Percentiles rank a stretch among this genome's conserved stretches.
Evolutionary conservation across 1,140 invertebrate genomes (phyloP).

Genomic region (Hypsibius dujardini): DNA sequence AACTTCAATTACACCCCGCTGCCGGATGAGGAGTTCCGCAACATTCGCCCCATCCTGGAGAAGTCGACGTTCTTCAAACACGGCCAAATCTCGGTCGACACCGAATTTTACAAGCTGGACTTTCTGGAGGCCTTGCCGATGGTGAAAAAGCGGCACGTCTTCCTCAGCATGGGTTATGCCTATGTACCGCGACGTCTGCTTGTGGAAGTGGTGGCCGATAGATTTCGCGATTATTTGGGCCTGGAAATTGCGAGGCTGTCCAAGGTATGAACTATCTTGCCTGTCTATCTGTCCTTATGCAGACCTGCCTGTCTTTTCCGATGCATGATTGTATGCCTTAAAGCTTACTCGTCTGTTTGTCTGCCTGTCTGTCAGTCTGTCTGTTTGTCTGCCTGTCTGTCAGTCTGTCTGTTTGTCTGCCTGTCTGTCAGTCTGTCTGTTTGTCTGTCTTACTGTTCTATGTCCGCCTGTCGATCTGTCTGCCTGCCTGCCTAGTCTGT

Average conservation of each 20-base stretch:
- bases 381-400: no score
- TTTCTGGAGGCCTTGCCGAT: not conserved
- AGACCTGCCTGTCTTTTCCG: no score
- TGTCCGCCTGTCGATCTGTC: no score
- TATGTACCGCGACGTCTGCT: not conserved
- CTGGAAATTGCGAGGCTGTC: not conserved
- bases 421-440: no score
- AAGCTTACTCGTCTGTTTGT: no score
- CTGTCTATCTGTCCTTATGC: no score
- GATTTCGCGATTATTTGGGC: not conserved
- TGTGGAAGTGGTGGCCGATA: not conserved
- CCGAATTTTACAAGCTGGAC: conserved; percentile 13
- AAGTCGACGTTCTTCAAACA: not conserved
- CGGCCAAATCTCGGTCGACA: not conserved
- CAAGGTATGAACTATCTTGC: no score
- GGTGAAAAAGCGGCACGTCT: not conserved
- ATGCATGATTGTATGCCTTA: no score
- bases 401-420: no score
- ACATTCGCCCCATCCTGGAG: not conserved
- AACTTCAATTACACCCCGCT: not conserved
- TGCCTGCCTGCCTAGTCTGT: no score
- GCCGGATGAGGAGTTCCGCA: not conserved
- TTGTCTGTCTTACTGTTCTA: no score
- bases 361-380: no score
- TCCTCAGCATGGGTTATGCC: not conserved